Evolutionary conservation across 92 coral and sea anemone genomes (phyloP), one percentile per base, ranked within the genome.

Genomic region (Umimayanthus chanpuru): DNA sequence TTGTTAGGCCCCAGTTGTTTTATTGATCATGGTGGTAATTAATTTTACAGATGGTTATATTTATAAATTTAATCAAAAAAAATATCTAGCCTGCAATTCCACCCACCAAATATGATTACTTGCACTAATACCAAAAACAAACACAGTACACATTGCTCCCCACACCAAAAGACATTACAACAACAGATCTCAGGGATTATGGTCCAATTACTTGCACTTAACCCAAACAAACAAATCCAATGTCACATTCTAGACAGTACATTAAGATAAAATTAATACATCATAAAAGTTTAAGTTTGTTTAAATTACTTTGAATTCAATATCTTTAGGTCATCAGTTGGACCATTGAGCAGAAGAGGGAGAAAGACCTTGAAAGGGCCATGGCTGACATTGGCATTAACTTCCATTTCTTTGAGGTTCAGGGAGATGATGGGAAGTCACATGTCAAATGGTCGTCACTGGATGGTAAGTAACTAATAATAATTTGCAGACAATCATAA

Each of bases 301-400:
- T 9, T 20, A 64, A 64, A n/a, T 20, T 64, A 18, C 2, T 79
- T n/a, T n/a, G n/a, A n/a, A n/a, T 40, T 30, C 40, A 79, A 39
- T 44, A 8, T 10, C 20, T 44, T 29, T 21, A 77, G 56, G 47
- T 30, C 25, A 39, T 38, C 26, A 40, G 28, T 43, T 88, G 80
- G 80, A 40, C 86, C 21, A 65, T 88, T 28, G 56, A 88, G 56
- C 85, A 88, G 53, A 88, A 88, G 40, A 43, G 76, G 25, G 72
- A 79, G 47, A 38, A 20, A 18, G 53, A 88, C 20, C 81, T 88
- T 67, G 85, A 76, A 29, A 56, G 15, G 50, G 89, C 89, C 14
- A 87, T 87, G 85, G 12, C 10, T 9, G 76, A 87, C 32, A 87
- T 79, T 77, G 90, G 90, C 50, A 44, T 67, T 73, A 65, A 36